Evolutionary conservation across 2,888 invertebrate species (phyloP).

Genomic region (Camponotus fellah): DNA sequence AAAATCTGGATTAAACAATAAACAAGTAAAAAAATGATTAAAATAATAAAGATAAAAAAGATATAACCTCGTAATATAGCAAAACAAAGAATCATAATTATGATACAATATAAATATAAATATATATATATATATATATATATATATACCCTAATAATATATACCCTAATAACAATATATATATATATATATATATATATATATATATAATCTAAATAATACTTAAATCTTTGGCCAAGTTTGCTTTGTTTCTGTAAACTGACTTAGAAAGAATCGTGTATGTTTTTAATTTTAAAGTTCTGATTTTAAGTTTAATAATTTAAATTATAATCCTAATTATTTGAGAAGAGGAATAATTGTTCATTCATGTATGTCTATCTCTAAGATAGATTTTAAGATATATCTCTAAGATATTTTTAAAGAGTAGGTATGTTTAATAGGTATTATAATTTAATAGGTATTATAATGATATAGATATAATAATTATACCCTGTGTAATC

Average conservation of each 20-base stretch:
- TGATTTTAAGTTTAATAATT: not conserved
- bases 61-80: not conserved
- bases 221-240: conserved; percentile 26
- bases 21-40: not conserved
- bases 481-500: not conserved
- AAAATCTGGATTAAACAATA: not conserved
- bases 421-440: conserved; percentile 1
- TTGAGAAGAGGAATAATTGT: not conserved
- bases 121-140: not conserved
- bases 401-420: not conserved
- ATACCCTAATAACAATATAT: too few relatives aligned
- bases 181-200: not conserved
- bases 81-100: not conserved
- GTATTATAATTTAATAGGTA: too few relatives aligned
- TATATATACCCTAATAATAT: too few relatives aligned
- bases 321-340: not conserved
- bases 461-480: not conserved
- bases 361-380: not conserved
- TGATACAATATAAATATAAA: not conserved
- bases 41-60: not conserved
- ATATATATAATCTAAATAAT: not conserved
- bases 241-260: not conserved
- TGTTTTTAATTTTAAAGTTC: not conserved
- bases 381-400: not conserved
- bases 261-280: not conserved